A percentile compares a stretch with the other conserved stretches of the same genome.
These are phyloP conservation scores for Semnornis frantzii DNA, from an alignment of 2,113 vertebrate genomes.

Conservation along the genomic window DNA sequence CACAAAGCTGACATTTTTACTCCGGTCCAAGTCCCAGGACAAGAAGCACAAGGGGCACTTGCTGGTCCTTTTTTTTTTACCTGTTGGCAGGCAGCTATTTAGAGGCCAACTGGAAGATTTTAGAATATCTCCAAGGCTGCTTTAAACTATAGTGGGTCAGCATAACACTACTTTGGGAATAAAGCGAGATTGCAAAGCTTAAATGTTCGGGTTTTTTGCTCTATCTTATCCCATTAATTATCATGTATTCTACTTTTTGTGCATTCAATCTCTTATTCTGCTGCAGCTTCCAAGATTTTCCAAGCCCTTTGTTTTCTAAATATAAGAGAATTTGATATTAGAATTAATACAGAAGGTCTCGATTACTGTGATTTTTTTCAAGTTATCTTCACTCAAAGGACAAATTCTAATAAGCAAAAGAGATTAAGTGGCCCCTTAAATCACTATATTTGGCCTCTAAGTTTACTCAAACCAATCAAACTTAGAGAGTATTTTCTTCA, in stretches of 20 bases:
- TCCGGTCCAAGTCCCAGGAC: background rate
- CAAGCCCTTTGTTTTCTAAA: background rate
- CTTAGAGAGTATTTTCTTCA: background rate
- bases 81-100: background rate
- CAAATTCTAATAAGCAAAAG: background rate
- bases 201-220: background rate
- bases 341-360: background rate
- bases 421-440: background rate
- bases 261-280: background rate
- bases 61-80: background rate
- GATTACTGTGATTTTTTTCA: background rate
- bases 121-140: background rate
- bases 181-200: background rate
- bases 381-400: slow-evolving; percentile 1
- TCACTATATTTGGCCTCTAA: background rate
- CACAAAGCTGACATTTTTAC: background rate
- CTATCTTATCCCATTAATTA: background rate
- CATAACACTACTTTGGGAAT: background rate
- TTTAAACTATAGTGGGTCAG: background rate
- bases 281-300: background rate
- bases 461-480: background rate
- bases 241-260: background rate
- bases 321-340: background rate
- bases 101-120: background rate
- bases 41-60: background rate